Evolutionary conservation across 2,888 invertebrate species (phyloP).

Genomic region (Plusia festucae): DNA sequence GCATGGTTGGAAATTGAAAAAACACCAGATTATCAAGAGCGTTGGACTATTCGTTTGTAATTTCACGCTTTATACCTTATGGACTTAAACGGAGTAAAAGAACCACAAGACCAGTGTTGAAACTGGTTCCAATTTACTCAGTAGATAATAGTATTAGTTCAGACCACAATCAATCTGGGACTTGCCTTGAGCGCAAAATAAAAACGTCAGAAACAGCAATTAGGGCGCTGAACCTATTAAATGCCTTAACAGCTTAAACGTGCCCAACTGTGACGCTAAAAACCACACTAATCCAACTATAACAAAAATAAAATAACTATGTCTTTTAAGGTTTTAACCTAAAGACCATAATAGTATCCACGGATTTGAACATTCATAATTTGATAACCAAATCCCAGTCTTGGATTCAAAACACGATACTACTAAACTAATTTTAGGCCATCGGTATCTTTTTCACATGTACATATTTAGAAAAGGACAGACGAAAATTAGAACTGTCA

Average conservation of each 20-base stretch:
- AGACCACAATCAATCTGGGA: conserved; percentile 22
- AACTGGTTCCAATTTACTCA: too few relatives aligned
- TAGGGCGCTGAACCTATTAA: conserved; percentile 51
- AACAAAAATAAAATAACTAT: conserved; percentile 35
- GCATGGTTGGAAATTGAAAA: too few relatives aligned
- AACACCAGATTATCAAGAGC: too few relatives aligned
- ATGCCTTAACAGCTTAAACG: conserved; percentile 31
- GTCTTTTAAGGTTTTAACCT: not conserved
- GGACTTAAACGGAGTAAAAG: too few relatives aligned
- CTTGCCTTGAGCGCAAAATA: conserved; percentile 19
- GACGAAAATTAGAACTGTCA: too few relatives aligned
- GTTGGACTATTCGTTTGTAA: too few relatives aligned
- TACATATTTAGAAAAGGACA: too few relatives aligned
- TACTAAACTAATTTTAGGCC: too few relatives aligned
- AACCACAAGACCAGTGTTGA: too few relatives aligned
- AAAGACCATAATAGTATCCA: not conserved
- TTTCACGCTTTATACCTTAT: too few relatives aligned
- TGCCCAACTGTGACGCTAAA: conserved; percentile 31
- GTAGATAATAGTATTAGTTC: not conserved
- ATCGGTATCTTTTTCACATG: too few relatives aligned
- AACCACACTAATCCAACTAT: conserved; percentile 25
- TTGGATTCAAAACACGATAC: too few relatives aligned
- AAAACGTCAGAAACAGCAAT: conserved; percentile 45
- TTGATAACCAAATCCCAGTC: not conserved
- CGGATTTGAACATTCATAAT: not conserved